Evolutionary conservation across 1,140 invertebrate genomes (phyloP), one percentile per base, ranked within the genome.

Genomic region (Drosophila dunni): DNA sequence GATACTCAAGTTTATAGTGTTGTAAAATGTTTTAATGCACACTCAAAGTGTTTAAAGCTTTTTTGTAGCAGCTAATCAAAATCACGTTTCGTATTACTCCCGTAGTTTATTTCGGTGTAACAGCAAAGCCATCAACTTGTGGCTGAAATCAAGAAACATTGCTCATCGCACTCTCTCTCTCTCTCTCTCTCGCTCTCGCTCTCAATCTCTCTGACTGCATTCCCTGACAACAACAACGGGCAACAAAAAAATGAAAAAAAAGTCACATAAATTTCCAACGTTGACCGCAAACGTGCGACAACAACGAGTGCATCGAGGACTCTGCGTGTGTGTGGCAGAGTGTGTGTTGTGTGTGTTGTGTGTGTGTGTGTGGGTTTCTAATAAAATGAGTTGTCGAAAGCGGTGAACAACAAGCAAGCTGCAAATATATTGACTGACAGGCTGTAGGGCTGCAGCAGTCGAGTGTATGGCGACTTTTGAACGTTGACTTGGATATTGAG

Each of bases 301-400:
- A 76, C 34, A 51, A 36, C 65, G 65, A 82, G 58, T 71, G 63
- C 76, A 86, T 66, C 79, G 51, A 60, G 3, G 13, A 40, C 11
- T 36, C 24, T 11, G 34, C 7, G 11, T 46, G 11, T 36, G 24
- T 53, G 24, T 60, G 63, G 2, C 24, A 33, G 17, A 36, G 38
- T 8, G 17, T 11, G 11, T 45, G 15, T 36, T 53, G 24, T 60
- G 60, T 50, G 70, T 60, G 34, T 13, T 51, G 15, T 63, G 15
- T 24, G 24, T 53, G 20, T 60, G 58, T 54, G 70, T 64, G 24
- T 13, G 44, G 40, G 42, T 69, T 65, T 80, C 71, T 88, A 82
- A 86, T 86, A 86, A 86, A 86, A 86, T 86, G 83, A 86, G 83
- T 86, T 86, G 83, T 86, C 83, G 83, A 86, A 86, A 88, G 81